These are phyloP conservation scores for Myotis davidii DNA, from an alignment of 2,113 vertebrate species.

Conservation along the genomic window DNA sequence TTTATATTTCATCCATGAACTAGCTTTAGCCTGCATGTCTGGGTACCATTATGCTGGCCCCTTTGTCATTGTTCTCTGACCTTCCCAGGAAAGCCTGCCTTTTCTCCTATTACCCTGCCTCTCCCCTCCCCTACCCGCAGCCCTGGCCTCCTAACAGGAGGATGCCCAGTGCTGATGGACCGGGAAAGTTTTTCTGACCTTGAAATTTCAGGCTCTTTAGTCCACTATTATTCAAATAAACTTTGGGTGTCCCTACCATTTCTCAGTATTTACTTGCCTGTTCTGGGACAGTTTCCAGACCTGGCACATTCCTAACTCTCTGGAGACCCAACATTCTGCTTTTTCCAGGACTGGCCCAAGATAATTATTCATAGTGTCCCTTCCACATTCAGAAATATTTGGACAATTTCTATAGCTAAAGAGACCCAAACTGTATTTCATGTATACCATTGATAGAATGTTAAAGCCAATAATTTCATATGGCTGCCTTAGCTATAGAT, in stretches of 20 bases:
- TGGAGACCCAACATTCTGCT: not conserved
- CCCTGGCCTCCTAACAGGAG: too few species aligned
- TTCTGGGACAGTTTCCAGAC: not conserved
- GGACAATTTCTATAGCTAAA: not conserved
- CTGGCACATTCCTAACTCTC: not conserved
- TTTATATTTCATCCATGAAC: not conserved
- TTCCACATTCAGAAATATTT: not conserved
- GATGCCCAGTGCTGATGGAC: not conserved
- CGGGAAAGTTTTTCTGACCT: not conserved
- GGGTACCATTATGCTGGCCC: not conserved
- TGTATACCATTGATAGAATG: too few species aligned
- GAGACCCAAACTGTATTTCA: too few species aligned
- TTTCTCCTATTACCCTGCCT: too few species aligned
- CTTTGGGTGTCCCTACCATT: not conserved
- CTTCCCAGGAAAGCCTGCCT: not conserved
- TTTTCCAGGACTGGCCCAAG: not conserved
- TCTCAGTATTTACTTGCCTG: not conserved
- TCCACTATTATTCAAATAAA: not conserved
- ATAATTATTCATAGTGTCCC: not conserved
- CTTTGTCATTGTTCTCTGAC: not conserved
- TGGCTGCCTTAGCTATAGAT: not conserved
- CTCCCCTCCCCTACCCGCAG: accelerated
- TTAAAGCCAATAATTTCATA: too few species aligned
- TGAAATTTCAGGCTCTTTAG: not conserved
- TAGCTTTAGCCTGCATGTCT: not conserved